Conservation (phyloP, 2,888 invertebrate genomes). For the Clepsis dumicolana region DNA sequence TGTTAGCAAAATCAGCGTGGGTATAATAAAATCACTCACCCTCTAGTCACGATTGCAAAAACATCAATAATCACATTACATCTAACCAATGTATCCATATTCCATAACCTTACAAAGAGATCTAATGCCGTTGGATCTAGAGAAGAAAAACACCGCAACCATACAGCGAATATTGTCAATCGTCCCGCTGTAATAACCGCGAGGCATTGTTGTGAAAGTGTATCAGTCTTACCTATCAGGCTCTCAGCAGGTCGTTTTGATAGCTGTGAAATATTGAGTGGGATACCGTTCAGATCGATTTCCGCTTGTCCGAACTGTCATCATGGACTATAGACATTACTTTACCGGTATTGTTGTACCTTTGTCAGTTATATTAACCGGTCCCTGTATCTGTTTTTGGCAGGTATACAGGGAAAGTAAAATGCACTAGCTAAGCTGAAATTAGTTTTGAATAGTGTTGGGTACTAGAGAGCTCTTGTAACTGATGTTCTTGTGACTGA, state of each 20-base stretch:
- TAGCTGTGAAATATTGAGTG: slow-evolving; percentile 71
- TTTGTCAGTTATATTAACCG: not conserved
- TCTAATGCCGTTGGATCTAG: not conserved
- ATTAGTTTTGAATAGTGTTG: not conserved
- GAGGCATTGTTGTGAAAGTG: slow-evolving; percentile 46
- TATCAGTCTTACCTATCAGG: slow-evolving; percentile 61
- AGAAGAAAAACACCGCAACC: not conserved
- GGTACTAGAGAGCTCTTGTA: not conserved
- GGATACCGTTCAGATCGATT: slow-evolving; percentile 70
- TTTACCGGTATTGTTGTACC: slow-evolving; percentile 52
- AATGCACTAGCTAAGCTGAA: not conserved
- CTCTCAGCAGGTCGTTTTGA: slow-evolving; percentile 77
- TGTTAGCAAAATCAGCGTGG: too few relatives aligned
- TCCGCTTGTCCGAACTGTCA: slow-evolving; percentile 69
- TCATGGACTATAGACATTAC: slow-evolving; percentile 65
- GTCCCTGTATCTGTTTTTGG: not conserved
- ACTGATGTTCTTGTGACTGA: not conserved
- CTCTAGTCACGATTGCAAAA: not conserved
- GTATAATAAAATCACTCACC: not conserved
- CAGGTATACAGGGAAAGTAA: not conserved
- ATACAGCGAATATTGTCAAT: slow-evolving; percentile 17
- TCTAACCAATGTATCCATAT: too few relatives aligned
- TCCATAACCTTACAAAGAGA: not conserved
- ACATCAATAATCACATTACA: not conserved
- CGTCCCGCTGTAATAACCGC: slow-evolving; percentile 26